Percentiles rank a stretch among this genome's conserved stretches.
Conservation (phyloP, 2,113 vertebrate genomes). For the Anhinga rufa region DNA sequence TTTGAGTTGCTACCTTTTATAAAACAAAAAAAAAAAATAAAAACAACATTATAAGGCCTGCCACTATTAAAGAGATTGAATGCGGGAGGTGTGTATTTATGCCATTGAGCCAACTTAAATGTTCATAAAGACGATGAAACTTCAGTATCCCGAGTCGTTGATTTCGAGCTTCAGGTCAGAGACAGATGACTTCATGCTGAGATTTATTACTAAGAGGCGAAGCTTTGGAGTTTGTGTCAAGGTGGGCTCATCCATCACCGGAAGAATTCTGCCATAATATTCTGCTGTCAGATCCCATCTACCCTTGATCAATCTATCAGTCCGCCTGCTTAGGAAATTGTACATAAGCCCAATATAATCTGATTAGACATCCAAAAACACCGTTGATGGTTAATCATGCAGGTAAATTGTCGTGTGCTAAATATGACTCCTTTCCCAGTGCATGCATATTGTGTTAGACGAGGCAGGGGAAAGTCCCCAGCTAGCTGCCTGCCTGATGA, state of each 20-base stretch:
- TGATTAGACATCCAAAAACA: slow-evolving; percentile 25
- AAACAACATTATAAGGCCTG: slow-evolving; percentile 53
- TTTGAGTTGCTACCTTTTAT: slow-evolving; percentile 30
- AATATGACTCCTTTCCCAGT: not conserved
- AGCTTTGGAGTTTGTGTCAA: slow-evolving; percentile 60
- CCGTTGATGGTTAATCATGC: slow-evolving; percentile 32
- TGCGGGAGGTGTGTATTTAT: slow-evolving; percentile 26
- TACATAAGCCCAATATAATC: slow-evolving; percentile 22
- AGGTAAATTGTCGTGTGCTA: slow-evolving; percentile 43
- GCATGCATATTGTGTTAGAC: not conserved
- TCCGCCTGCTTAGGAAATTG: slow-evolving; percentile 46
- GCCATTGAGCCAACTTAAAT: slow-evolving; percentile 41
- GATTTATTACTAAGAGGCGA: slow-evolving; percentile 55
- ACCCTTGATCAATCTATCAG: slow-evolving; percentile 52
- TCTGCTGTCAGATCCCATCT: slow-evolving; percentile 44
- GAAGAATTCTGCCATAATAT: slow-evolving; percentile 54
- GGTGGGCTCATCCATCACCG: slow-evolving; percentile 32
- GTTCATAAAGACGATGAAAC: slow-evolving; percentile 48
- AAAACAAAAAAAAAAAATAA: slow-evolving; percentile 3
- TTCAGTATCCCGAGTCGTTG: slow-evolving; percentile 32
- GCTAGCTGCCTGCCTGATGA: not conserved
- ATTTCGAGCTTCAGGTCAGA: slow-evolving; percentile 65
- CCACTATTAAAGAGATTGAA: slow-evolving; percentile 60
- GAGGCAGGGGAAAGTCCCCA: not conserved
- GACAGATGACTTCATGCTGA: slow-evolving; percentile 60